phyloP scores from a whole-genome alignment of 1,140 invertebrate genomes.

The Aphelenchoides besseyi region DNA sequence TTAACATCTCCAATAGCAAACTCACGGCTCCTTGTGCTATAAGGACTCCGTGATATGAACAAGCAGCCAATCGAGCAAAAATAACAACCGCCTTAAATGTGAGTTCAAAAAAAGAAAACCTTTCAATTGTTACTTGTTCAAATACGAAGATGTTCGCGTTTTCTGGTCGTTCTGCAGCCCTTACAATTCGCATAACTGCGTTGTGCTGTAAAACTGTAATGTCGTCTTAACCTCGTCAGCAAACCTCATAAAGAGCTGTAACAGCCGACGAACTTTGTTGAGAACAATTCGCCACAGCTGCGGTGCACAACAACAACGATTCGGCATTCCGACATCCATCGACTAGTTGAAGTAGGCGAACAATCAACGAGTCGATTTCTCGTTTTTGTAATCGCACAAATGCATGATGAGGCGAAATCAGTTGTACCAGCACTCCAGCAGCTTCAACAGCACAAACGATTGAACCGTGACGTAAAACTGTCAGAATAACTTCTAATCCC shows the following conservation, averaged over 20 bases:
- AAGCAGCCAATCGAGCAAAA: constrained; percentile 40
- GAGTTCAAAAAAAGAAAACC: neutral
- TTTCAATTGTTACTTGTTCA: constrained; percentile 9
- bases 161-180: constrained; percentile 30
- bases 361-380: neutral
- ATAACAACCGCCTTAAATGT: constrained; percentile 20
- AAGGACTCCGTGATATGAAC: constrained; percentile 36
- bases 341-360: constrained; percentile 31
- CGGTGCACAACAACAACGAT: constrained; percentile 41
- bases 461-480: constrained; percentile 22
- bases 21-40: constrained; percentile 40
- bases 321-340: constrained; percentile 40
- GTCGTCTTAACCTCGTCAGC: no score
- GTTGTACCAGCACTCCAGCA: constrained; percentile 45
- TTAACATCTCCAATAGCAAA: constrained; percentile 43
- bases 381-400: constrained; percentile 25
- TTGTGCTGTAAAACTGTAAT: constrained; percentile 24
- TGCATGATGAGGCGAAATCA: constrained; percentile 35
- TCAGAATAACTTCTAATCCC: constrained; percentile 40
- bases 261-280: constrained; percentile 29
- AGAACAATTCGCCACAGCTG: constrained; percentile 39
- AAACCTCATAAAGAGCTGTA: constrained; percentile 33
- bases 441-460: constrained; percentile 43
- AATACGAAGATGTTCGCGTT: constrained; percentile 37
- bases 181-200: constrained; percentile 24